Evolutionary conservation across 2,888 invertebrate species (phyloP).

Genomic region (Phyto melanocephala): DNA sequence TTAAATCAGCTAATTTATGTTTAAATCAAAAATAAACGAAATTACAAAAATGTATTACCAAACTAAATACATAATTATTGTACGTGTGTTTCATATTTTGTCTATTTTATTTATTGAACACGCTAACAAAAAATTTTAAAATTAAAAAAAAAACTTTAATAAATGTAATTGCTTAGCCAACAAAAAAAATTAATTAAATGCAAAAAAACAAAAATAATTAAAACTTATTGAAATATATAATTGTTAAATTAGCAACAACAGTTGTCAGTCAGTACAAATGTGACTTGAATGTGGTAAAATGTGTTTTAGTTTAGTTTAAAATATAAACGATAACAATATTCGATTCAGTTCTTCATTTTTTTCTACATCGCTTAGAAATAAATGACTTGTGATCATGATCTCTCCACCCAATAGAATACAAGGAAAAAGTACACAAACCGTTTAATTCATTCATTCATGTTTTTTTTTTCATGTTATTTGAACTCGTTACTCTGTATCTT

Average conservation of each 20-base stretch:
- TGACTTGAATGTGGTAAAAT: background rate
- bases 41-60: background rate
- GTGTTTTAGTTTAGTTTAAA: no score
- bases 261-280: background rate
- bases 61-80: constrained; percentile 1
- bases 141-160: background rate
- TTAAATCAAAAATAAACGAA: constrained; percentile 6
- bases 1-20: constrained; percentile 22
- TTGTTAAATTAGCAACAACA: constrained; percentile 11
- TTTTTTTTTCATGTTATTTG: background rate
- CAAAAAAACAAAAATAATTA: background rate
- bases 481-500: constrained; percentile 41
- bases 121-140: constrained; percentile 15
- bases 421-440: constrained; percentile 9
- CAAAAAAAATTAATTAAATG: background rate
- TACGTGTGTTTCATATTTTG: constrained; percentile 8
- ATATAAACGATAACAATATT: background rate
- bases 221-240: constrained; percentile 39
- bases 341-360: background rate
- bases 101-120: constrained; percentile 4
- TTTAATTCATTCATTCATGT: constrained; percentile 44
- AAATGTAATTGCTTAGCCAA: constrained; percentile 15
- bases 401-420: constrained; percentile 31
- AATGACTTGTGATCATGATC: constrained; percentile 50
- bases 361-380: background rate